Base-by-base conservation (phyloP, 2,797 vertebrate genomes). In the Acanthornis magna region DNA sequence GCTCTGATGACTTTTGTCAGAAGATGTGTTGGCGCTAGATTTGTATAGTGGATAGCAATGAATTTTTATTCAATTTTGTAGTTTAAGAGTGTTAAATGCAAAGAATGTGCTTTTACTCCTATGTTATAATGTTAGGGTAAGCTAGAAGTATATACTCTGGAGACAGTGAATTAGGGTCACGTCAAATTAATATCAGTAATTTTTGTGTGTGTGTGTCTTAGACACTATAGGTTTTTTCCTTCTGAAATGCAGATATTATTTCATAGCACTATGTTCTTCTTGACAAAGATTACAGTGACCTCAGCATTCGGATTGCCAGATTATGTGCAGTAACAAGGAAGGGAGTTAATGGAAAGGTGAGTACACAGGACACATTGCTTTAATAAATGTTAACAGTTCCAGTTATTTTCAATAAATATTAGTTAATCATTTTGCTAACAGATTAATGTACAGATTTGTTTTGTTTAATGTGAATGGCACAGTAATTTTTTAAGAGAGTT, bases 281-380 rank as follows among this genome's bases (percentile, higher is more conserved):
- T 89, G 76, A 47, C 75, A 61, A 96, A 98, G 98, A 98, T 85
- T 97, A 97, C 77, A 72, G 73, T 65, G 78, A 61, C 53, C 88
- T 99, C 91, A 98, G 97, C 88, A 93, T 99, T 93, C 51, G 23
- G 5, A 96, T 98, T 88, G 98, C 97, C 20, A 98, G 98, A 63
- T 98, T 98, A 0, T 99, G 98, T 97, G 97, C 98, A 7, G 40
- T 99, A 95, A 91, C 88, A 91, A 96, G 88, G 50, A 92, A 81
- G 26, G 16, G 68, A 36, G 20, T 93, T 53, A 78, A 58, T 30
- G 65, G 91, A 40, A 97, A 97, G 89, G 99, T 98, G 43, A 97
- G 97, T 93, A 58, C 55, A 51, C 53, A 61, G 25, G 84, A 85
- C 65, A 63, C 32, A 38, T 26, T 48, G 54, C 78, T 89, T 78